phyloP scores from a whole-genome alignment of 2,113 vertebrate species.

The Amblyopsis rosae region DNA sequence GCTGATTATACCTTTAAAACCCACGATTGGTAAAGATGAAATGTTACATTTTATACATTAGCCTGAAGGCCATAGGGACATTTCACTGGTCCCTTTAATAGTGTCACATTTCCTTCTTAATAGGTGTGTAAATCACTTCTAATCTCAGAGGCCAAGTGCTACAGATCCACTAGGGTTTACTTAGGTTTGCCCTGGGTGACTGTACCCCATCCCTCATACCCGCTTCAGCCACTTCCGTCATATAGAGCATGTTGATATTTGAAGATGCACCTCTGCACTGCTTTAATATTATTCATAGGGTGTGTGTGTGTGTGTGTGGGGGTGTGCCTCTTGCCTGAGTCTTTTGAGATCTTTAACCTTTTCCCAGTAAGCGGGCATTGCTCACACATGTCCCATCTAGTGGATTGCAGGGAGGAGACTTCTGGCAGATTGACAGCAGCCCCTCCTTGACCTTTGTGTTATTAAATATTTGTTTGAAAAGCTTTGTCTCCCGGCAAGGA shows the following conservation, averaged over 20 bases:
- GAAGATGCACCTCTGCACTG: conserved; percentile 34
- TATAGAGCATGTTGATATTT: conserved; percentile 31
- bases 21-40: too few relatives aligned
- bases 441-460: conserved; percentile 69
- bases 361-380: conserved; percentile 46
- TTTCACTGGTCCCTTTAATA: neutral
- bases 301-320: conserved; percentile 9
- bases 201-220: conserved; percentile 30
- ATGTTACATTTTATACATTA: too few relatives aligned
- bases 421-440: conserved; percentile 36
- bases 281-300: conserved; percentile 64
- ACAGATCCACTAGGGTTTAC: conserved; percentile 43
- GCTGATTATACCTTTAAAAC: too few relatives aligned
- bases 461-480: conserved; percentile 71
- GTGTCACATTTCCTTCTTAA: conserved; percentile 37
- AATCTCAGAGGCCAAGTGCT: conserved; percentile 23
- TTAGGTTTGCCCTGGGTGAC: conserved; percentile 44
- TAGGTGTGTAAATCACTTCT: conserved; percentile 39
- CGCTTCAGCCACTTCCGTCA: conserved; percentile 26
- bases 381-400: conserved; percentile 46
- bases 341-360: conserved; percentile 68
- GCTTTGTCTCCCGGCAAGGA: conserved; percentile 29
- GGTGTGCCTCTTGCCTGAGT: conserved; percentile 10
- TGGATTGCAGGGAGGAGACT: conserved; percentile 52
- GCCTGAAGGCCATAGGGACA: too few relatives aligned